Base-by-base conservation (phyloP, 2,113 vertebrate genomes). In the Pica pica region DNA sequence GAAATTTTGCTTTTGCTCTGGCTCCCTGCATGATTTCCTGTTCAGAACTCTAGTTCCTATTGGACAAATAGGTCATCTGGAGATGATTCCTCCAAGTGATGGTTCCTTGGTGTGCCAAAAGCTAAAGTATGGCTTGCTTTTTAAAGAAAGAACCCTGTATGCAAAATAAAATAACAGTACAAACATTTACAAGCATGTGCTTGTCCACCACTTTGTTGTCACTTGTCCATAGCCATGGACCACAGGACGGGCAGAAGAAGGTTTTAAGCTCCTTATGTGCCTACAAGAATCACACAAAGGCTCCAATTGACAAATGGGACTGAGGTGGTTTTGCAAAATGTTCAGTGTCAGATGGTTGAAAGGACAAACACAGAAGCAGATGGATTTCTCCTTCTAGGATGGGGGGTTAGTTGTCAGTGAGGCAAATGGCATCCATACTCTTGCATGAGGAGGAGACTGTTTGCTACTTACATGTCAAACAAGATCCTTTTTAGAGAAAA, bases 41-140 rank as follows among this genome's bases (percentile, higher is more conserved):
- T n/a, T 23, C 55, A 61, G 50, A 50, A 55, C 19, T 67, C 46
- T 56, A 64, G 37, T 23, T 95, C n/a, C 41, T 3, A 0, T 59
- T 78, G 74, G 39, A 75, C 42, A 67, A 50, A 20, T 50, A 42
- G 50, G 30, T 78, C 74, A 70, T 3, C 28, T n/a, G 33, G 73
- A 75, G 73, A 47, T 0, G 0, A 91, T 68, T 47, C 26, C 47
- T 74, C 42, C 42, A 37, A 23, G 31, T 2, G 1, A 50, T 0
- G 10, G 63, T 83, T 90, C 41, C 35, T 81, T 83, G 39, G 44
- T 75, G 56, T 74, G 68, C 35, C 0, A 2, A 67, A 46, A 82
- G 33, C 23, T 53, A 14, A 69, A 84, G 31, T 10, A 35, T 17
- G 53, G 22, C 57, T 88, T 10, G 44, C 10, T 80, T 70, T 30